phyloP scores from a whole-genome alignment of 2,888 invertebrate species.

The Eilema sororculum region DNA sequence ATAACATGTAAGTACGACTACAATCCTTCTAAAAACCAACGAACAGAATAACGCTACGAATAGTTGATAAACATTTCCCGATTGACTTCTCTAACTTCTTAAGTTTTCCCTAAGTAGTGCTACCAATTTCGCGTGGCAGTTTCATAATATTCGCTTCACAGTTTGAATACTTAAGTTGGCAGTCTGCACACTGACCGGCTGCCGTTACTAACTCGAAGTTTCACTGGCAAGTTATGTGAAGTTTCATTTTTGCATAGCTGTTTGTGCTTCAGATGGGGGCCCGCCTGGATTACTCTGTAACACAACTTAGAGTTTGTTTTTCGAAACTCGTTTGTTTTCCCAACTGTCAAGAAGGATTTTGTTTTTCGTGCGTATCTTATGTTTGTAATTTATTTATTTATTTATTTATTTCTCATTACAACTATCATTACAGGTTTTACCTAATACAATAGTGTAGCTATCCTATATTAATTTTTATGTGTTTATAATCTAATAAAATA shows the following conservation, averaged over 20 bases:
- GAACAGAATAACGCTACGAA: not conserved
- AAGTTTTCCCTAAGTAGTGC: constrained; percentile 2
- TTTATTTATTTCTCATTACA: too few species aligned
- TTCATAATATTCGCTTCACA: not conserved
- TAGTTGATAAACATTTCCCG: not conserved
- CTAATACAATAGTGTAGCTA: too few species aligned
- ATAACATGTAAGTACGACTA: not conserved
- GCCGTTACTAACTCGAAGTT: not conserved
- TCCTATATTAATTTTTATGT: too few species aligned
- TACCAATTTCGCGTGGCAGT: not conserved
- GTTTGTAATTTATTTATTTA: too few species aligned
- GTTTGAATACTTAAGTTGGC: not conserved
- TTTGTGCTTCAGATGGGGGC: not conserved
- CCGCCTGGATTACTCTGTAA: not conserved
- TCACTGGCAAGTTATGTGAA: not conserved
- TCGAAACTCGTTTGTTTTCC: too few species aligned
- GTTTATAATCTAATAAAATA: too few species aligned
- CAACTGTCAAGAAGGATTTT: too few species aligned
- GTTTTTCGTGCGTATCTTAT: too few species aligned
- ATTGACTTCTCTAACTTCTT: not conserved
- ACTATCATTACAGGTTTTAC: too few species aligned
- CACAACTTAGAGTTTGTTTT: not conserved
- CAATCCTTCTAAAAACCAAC: not conserved
- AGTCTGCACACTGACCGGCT: not conserved
- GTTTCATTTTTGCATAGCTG: not conserved